Evolutionary conservation across 2,797 vertebrate genomes (phyloP), one percentile per base, ranked within the genome.

Genomic region (Crocidura indochinensis): DNA sequence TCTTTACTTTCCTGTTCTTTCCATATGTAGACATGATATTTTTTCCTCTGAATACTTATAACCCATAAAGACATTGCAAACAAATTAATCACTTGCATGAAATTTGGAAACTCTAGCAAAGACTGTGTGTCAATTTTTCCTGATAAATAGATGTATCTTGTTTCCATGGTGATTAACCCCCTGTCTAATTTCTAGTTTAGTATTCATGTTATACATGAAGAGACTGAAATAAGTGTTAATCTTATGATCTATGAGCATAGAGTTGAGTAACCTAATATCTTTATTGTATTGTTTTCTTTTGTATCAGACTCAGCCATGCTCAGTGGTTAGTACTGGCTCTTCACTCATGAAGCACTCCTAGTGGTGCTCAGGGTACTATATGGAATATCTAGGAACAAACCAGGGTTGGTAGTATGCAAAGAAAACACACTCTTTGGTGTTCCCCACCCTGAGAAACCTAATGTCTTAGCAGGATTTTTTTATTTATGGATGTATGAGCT

Each of bases 61-160:
- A 75, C 67, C 19, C 22, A 26, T 31, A 62, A 89, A 91, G 53
- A 8, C 31, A 77, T 91, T 93, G 91, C 65, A 81, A 71, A 87
- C 10, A n/a, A 62, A 56, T 53, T 79, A 65, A 53, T 87, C 73
- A 80, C 74, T 8, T 51, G 29, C 51, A 31, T 68, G 7, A 5
- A 27, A 81, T 69, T 73, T 87, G 60, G 74, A 74, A 71, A 60
- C 46, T 44, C 56, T 24, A 83, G 27, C 15, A 81, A 65, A 44
- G 47, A 78, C 11, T 29, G n/a, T 22, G 38, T 14, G 67, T 91
- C 76, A 56, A 76, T 88, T 92, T 84, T 84, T 31, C 47, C 71
- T 46, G 44, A 19, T 62, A 75, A 87, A 75, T 81, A 44, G 78
- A 71, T 69, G 1, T 6, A 74, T 78, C 69, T 92, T 56, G 65